Evolutionary conservation across 2,888 invertebrate genomes (phyloP).

Genomic region (Monoplex corrugatus): DNA sequence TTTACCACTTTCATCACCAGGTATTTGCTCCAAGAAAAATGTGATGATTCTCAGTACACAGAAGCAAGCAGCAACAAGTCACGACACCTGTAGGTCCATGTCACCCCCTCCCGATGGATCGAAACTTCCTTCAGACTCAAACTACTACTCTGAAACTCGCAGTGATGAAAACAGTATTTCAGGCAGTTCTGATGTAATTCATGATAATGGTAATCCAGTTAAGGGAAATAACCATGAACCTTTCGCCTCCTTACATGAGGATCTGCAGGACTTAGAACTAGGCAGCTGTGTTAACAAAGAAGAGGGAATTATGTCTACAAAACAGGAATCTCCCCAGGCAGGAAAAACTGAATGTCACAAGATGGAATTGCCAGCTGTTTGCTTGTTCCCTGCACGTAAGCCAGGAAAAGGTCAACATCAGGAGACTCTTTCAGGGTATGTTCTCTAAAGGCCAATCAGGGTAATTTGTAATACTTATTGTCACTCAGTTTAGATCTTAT

Average conservation of each 20-base stretch:
- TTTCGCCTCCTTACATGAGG: background rate
- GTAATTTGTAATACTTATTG: background rate
- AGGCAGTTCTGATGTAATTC: background rate
- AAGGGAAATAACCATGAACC: background rate
- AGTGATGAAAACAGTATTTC: background rate
- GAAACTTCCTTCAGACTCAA: background rate
- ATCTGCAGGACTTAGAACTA: background rate
- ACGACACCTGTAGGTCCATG: background rate
- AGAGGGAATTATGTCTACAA: background rate
- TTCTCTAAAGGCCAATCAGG: too few relatives aligned
- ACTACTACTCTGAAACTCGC: background rate
- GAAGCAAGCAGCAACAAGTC: background rate
- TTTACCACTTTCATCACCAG: background rate
- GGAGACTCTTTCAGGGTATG: conserved; percentile 6
- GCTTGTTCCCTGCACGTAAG: background rate
- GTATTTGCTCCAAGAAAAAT: background rate
- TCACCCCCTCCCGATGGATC: background rate
- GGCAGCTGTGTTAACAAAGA: background rate
- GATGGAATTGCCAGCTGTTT: background rate
- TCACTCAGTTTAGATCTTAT: background rate
- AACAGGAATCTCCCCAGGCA: background rate
- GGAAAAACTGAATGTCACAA: background rate
- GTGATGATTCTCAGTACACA: background rate
- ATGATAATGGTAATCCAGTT: too few relatives aligned
- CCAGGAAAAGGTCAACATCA: background rate